Conservation (phyloP, 2,888 invertebrate species). For the Hyles lineata region DNA sequence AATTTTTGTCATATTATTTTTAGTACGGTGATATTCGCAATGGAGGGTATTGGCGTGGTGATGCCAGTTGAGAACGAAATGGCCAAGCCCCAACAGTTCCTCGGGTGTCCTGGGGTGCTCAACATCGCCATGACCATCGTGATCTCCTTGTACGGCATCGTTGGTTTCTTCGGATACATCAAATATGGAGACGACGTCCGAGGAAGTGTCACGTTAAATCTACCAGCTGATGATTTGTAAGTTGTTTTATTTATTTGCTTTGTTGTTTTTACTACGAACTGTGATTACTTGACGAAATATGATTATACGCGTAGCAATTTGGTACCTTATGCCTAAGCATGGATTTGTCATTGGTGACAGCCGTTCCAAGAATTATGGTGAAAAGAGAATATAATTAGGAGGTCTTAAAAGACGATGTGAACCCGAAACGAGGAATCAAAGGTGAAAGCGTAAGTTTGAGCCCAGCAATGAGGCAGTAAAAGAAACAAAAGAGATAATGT, state of each 20-base stretch:
- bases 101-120: conserved; percentile 93
- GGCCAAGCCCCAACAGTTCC: conserved; percentile 91
- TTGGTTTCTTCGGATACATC: conserved; percentile 96
- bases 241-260: conserved; percentile 55
- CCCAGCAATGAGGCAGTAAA: too few relatives aligned
- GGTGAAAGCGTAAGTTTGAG: too few relatives aligned
- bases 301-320: too few relatives aligned
- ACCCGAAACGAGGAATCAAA: too few relatives aligned
- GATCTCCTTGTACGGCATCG: conserved; percentile 89
- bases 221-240: conserved; percentile 88
- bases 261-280: neutral
- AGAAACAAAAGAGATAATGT: too few relatives aligned
- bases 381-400: too few relatives aligned
- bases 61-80: conserved; percentile 98
- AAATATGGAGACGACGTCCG: conserved; percentile 90
- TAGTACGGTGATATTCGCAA: conserved; percentile 97
- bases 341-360: too few relatives aligned
- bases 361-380: too few relatives aligned
- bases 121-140: conserved; percentile 94
- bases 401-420: too few relatives aligned
- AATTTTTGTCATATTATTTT: neutral
- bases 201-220: conserved; percentile 93
- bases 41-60: conserved; percentile 97
- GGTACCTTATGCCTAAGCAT: too few relatives aligned
- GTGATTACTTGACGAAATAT: neutral